Conservation (phyloP, 1,140 invertebrate genomes). For the Tetramorium simillimum region DNA sequence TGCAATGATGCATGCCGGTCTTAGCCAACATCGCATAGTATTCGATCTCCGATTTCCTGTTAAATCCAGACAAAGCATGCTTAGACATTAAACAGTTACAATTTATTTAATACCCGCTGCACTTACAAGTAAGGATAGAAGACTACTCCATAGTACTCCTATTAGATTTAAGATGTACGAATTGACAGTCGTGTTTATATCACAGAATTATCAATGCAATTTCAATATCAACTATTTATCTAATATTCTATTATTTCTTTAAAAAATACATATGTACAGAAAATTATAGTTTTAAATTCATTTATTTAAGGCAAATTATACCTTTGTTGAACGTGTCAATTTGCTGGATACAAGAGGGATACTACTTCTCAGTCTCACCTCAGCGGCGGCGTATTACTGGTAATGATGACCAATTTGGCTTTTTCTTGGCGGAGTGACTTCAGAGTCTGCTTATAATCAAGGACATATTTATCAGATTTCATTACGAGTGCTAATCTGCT, state of each 20-base stretch:
- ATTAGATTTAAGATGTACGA: constrained; percentile 18
- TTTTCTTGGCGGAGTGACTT: constrained; percentile 99
- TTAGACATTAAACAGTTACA: constrained; percentile 6
- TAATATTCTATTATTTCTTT: neutral
- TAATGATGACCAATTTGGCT: constrained; percentile 99
- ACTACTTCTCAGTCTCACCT: constrained; percentile 96
- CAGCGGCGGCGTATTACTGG: constrained; percentile 98
- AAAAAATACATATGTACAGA: neutral
- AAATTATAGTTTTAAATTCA: neutral
- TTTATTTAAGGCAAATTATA: constrained; percentile 19
- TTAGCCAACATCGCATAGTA: constrained; percentile 99
- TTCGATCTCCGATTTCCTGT: constrained; percentile 98
- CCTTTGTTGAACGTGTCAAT: constrained; percentile 28
- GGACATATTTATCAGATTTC: constrained; percentile 99
- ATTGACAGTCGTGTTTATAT: constrained; percentile 5
- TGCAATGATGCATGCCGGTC: constrained; percentile 99
- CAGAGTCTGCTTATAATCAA: constrained; percentile 99
- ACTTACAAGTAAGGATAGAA: constrained; percentile 83
- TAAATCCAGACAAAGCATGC: constrained; percentile 74
- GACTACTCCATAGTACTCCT: constrained; percentile 92
- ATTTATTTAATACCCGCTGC: constrained; percentile 63
- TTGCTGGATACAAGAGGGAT: constrained; percentile 83
- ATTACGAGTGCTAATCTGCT: constrained; percentile 98
- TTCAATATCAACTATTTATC: constrained; percentile 64
- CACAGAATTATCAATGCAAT: constrained; percentile 35